A percentile compares a stretch with the other conserved stretches of the same genome.
These are phyloP conservation scores for Drosophila hamatofila DNA, from an alignment of 2,888 invertebrate genomes.

Conservation along the genomic window DNA sequence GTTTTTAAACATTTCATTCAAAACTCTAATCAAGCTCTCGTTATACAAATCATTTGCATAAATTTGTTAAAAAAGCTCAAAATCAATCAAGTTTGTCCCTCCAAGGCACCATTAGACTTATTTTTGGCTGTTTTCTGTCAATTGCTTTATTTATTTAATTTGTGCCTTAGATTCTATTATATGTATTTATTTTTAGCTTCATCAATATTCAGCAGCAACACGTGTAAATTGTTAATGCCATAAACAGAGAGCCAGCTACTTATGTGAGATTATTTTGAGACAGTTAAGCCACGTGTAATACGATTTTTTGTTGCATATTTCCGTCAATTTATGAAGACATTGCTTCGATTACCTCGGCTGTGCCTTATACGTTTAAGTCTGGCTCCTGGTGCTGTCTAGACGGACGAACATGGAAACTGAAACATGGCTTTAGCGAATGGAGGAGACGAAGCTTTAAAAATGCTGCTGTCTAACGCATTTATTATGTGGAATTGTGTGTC, in stretches of 20 bases:
- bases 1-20: too few relatives aligned
- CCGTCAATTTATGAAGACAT: slow-evolving; percentile 7
- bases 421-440: not conserved
- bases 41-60: not conserved
- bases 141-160: not conserved
- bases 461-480: slow-evolving; percentile 23
- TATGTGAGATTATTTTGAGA: not conserved
- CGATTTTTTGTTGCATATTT: slow-evolving; percentile 16
- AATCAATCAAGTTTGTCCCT: not conserved
- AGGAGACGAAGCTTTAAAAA: slow-evolving; percentile 19
- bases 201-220: not conserved
- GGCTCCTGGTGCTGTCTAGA: slow-evolving; percentile 50
- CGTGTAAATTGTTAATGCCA: not conserved
- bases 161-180: not conserved
- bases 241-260: slow-evolving; percentile 4
- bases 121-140: not conserved
- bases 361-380: slow-evolving; percentile 26
- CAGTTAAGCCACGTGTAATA: not conserved
- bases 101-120: not conserved
- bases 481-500: slow-evolving; percentile 8
- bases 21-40: too few relatives aligned
- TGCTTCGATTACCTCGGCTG: slow-evolving; percentile 31
- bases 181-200: not conserved
- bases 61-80: not conserved
- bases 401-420: slow-evolving; percentile 13